Percentiles rank a stretch among this genome's conserved stretches.
Conservation (phyloP, 2,797 vertebrate species). For the Eospalax fontanierii region DNA sequence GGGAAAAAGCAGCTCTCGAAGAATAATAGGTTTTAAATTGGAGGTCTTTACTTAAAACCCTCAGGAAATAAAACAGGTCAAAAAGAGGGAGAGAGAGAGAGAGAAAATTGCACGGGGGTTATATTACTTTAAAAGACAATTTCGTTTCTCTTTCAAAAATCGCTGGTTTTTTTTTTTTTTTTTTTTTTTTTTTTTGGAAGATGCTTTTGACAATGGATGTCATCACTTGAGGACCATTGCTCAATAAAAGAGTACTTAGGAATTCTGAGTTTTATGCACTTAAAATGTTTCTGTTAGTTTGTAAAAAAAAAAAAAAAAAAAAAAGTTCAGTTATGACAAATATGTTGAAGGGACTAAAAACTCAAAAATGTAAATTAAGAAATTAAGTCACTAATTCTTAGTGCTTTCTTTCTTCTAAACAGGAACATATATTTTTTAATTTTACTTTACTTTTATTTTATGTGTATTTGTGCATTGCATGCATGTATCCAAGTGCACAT, state of each 20-base stretch:
- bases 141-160: slow-evolving; percentile 87
- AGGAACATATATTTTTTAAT: background rate
- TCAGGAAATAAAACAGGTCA: slow-evolving; percentile 88
- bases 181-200: slow-evolving; percentile 78
- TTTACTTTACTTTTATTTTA: no score
- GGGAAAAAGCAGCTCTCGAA: slow-evolving; percentile 76
- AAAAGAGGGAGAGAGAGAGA: slow-evolving; percentile 57
- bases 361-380: slow-evolving; percentile 28
- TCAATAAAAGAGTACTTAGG: slow-evolving; percentile 75
- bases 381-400: background rate
- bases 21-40: slow-evolving; percentile 89
- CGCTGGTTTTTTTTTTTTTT: slow-evolving; percentile 78
- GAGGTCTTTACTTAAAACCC: slow-evolving; percentile 89
- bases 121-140: slow-evolving; percentile 88
- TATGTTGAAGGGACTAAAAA: slow-evolving; percentile 61
- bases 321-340: slow-evolving; percentile 50
- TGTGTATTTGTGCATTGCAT: no score
- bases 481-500: no score
- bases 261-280: slow-evolving; percentile 71
- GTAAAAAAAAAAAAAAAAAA: no score
- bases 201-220: slow-evolving; percentile 87
- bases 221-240: slow-evolving; percentile 81
- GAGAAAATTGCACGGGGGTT: slow-evolving; percentile 86
- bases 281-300: slow-evolving; percentile 56
- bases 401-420: background rate